phyloP scores from a whole-genome alignment of 2,113 vertebrate genomes.

The Anthoscopus minutus region DNA sequence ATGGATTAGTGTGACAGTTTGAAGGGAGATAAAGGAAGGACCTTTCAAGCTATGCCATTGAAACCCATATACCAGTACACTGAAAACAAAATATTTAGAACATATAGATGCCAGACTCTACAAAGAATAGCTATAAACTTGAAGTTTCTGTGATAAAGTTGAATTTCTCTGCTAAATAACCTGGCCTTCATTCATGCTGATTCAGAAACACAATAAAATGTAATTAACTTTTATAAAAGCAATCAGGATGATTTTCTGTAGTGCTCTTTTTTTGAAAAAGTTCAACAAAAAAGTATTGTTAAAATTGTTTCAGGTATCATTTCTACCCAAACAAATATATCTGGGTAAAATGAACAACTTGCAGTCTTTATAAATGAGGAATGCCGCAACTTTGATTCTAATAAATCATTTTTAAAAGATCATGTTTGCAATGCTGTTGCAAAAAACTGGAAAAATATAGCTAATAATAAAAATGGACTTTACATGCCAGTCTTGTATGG shows the following conservation, averaged over 20 bases:
- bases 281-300: background rate
- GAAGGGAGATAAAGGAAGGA: background rate
- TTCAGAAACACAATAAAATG: background rate
- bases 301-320: background rate
- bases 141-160: background rate
- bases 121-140: background rate
- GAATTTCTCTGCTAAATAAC: background rate
- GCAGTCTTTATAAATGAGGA: background rate
- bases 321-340: background rate
- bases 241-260: background rate
- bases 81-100: background rate
- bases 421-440: fast-evolving
- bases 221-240: background rate
- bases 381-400: background rate
- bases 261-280: background rate
- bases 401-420: background rate
- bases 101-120: background rate
- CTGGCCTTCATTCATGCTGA: background rate
- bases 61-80: background rate
- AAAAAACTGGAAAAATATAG: background rate
- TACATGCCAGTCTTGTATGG: background rate
- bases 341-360: background rate
- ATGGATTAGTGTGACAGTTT: background rate
- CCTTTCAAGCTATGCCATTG: background rate
- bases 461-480: background rate